These are phyloP conservation scores for Heterodera carotae DNA, from an alignment of 1,140 invertebrate species.

Conservation along the genomic window DNA sequence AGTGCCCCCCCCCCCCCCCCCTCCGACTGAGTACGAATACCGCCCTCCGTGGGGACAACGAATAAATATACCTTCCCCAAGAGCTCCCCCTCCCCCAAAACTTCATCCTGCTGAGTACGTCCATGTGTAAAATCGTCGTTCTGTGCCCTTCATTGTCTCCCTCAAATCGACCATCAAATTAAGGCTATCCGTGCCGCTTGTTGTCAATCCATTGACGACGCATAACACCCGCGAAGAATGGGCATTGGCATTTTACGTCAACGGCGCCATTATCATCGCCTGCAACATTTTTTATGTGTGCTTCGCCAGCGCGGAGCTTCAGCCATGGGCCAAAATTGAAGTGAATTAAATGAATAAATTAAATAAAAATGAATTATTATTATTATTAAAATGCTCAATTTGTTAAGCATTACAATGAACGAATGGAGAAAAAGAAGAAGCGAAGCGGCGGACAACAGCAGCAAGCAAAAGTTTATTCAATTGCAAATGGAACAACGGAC, in stretches of 20 bases:
- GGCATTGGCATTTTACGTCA: constrained; percentile 38
- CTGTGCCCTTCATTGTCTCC: too few relatives aligned
- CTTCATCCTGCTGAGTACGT: too few relatives aligned
- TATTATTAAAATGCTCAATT: too few relatives aligned
- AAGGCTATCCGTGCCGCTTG: constrained; percentile 34
- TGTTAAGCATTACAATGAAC: constrained; percentile 26
- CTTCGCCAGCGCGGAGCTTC: constrained; percentile 37
- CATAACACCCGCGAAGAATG: constrained; percentile 45
- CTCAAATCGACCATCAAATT: too few relatives aligned
- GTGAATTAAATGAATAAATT: not conserved
- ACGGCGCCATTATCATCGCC: constrained; percentile 38
- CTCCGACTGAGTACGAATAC: too few relatives aligned
- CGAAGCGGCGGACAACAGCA: not conserved
- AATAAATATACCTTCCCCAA: not conserved
- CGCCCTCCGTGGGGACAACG: too few relatives aligned
- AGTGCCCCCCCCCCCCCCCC: not conserved
- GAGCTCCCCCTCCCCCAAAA: too few relatives aligned
- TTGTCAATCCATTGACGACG: constrained; percentile 41
- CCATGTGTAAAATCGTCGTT: too few relatives aligned
- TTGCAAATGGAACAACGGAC: not conserved
- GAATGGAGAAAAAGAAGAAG: constrained; percentile 5
- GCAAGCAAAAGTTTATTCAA: not conserved
- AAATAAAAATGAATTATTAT: not conserved
- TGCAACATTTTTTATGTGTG: constrained; percentile 42
- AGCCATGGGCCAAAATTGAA: constrained; percentile 33